phyloP scores from a whole-genome alignment of 2,797 vertebrate species.

The Sitta carolinensis region DNA sequence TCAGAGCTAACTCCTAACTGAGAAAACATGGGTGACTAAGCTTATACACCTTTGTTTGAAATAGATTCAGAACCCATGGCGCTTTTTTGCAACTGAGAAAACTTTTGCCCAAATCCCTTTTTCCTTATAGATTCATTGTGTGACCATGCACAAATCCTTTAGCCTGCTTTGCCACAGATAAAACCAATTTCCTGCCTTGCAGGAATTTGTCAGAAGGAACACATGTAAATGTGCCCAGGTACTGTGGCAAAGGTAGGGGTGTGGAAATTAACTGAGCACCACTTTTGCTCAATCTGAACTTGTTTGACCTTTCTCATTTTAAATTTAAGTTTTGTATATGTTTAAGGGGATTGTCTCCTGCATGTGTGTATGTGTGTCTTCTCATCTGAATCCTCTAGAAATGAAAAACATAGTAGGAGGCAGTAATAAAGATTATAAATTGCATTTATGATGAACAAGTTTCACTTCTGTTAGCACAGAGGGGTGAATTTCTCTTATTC shows the following conservation, averaged over 20 bases:
- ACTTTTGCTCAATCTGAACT: neutral
- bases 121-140: neutral
- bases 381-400: neutral
- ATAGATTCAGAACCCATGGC: neutral
- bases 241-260: neutral
- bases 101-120: neutral
- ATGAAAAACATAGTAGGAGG: neutral
- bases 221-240: neutral
- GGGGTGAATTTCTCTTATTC: neutral
- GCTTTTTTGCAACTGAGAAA: slow-evolving; percentile 1
- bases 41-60: neutral
- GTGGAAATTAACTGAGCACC: neutral
- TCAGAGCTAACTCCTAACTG: neutral
- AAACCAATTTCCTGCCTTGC: slow-evolving; percentile 2
- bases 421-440: neutral
- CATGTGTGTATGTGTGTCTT: neutral
- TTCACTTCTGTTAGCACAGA: neutral
- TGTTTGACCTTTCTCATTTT: neutral
- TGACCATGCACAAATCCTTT: slow-evolving; percentile 6
- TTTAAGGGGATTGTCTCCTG: neutral
- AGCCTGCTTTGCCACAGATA: neutral
- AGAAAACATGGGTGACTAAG: neutral
- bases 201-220: neutral
- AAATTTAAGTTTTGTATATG: neutral
- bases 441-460: neutral